phyloP scores from a whole-genome alignment of 2,113 vertebrate species.

The Ameiurus melas region DNA sequence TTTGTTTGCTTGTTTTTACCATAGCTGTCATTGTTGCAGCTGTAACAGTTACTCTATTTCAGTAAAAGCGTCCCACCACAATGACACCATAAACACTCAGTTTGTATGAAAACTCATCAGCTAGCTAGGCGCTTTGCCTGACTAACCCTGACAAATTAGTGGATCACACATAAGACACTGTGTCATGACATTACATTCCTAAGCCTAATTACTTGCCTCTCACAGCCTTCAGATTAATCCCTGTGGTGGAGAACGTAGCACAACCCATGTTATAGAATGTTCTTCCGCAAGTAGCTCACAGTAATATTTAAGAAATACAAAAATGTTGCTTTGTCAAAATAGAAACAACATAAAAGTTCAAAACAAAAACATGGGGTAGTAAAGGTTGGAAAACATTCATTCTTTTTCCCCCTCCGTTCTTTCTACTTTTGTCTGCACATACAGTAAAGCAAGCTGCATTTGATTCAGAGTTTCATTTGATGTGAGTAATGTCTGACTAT shows the following conservation, averaged over 20 bases:
- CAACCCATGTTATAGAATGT: neutral
- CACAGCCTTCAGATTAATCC: neutral
- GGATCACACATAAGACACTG: neutral
- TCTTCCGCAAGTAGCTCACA: neutral
- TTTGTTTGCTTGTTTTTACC: neutral
- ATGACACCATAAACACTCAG: neutral
- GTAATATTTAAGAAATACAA: neutral
- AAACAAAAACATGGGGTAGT: neutral
- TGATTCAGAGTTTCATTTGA: neutral
- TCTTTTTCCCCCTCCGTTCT: neutral
- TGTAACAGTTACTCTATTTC: neutral
- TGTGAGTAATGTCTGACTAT: conserved; percentile 2
- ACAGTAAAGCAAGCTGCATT: neutral
- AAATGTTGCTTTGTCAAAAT: neutral
- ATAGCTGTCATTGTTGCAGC: neutral
- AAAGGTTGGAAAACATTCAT: neutral
- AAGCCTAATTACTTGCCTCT: neutral
- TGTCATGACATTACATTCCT: neutral
- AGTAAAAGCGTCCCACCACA: neutral
- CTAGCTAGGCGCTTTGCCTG: neutral
- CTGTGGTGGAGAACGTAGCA: neutral
- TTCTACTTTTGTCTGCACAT: neutral
- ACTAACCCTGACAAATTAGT: neutral
- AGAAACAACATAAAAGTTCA: neutral
- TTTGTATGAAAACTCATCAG: neutral